phyloP scores from a whole-genome alignment of 2,113 vertebrate species.

The Sinosuthora webbiana region DNA sequence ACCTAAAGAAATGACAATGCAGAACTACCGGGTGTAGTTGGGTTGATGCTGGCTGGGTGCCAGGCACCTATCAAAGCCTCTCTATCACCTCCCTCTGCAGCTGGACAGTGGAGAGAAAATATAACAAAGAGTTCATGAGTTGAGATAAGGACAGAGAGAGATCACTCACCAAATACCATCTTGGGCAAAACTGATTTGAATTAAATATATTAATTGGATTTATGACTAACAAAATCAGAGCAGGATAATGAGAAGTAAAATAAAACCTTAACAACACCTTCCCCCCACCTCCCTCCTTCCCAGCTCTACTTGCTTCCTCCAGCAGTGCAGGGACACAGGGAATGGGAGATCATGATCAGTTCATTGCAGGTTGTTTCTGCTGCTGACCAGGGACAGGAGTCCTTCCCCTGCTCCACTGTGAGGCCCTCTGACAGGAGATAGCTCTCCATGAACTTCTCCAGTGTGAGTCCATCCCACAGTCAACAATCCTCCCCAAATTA shows the following conservation, averaged over 20 bases:
- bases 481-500: neutral
- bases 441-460: neutral
- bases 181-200: neutral
- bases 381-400: no score
- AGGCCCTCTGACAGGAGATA: neutral
- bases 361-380: neutral
- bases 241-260: neutral
- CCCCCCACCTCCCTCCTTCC: neutral
- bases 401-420: neutral
- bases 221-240: neutral
- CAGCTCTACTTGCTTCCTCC: neutral
- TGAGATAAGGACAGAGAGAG: neutral
- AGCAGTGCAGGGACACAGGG: neutral
- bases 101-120: neutral
- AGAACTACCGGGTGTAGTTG: neutral
- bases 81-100: neutral
- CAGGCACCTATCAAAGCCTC: neutral
- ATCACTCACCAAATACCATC: neutral
- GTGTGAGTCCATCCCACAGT: neutral
- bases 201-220: neutral
- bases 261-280: neutral
- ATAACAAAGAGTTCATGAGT: no score
- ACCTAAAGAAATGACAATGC: neutral
- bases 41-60: neutral
- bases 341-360: neutral